Percentiles rank a stretch among this genome's conserved stretches.
phyloP scores from a whole-genome alignment of 2,888 invertebrate genomes.

The Noctua janthe region DNA sequence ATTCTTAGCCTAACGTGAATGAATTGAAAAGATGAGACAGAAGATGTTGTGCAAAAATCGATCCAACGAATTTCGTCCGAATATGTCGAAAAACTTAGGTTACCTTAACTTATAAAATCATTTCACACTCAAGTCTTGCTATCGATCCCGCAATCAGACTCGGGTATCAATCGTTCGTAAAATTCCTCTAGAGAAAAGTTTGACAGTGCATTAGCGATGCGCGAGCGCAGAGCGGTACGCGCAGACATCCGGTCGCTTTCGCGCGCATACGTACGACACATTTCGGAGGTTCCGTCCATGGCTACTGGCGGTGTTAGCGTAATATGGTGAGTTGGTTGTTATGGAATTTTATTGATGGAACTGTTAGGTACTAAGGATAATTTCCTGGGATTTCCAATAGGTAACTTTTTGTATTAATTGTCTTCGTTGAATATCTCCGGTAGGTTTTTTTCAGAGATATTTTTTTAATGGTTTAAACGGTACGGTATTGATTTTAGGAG shows the following conservation, averaged over 20 bases:
- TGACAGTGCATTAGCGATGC: constrained; percentile 86
- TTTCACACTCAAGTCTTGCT: neutral
- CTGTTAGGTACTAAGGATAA: neutral
- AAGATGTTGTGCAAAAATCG: neutral
- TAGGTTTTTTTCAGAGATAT: neutral
- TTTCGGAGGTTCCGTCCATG: constrained; percentile 60
- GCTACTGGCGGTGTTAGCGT: constrained; percentile 2
- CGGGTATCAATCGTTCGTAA: constrained; percentile 71
- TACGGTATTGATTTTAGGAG: neutral
- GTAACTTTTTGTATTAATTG: neutral
- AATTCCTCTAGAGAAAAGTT: constrained; percentile 85
- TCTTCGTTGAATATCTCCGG: neutral
- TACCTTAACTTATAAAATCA: neutral
- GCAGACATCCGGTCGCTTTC: constrained; percentile 85
- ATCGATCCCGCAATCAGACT: neutral
- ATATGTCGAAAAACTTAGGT: neutral
- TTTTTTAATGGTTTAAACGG: neutral
- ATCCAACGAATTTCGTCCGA: neutral
- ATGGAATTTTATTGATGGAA: neutral
- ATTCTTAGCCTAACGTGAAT: neutral
- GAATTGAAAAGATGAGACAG: neutral
- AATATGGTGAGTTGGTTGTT: neutral
- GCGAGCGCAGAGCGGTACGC: constrained; percentile 81
- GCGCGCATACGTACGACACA: constrained; percentile 67
- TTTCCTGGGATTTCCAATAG: neutral